Evolutionary conservation across 2,113 vertebrate genomes (phyloP), one percentile per base, ranked within the genome.

Genomic region (Mustela nigripes): DNA sequence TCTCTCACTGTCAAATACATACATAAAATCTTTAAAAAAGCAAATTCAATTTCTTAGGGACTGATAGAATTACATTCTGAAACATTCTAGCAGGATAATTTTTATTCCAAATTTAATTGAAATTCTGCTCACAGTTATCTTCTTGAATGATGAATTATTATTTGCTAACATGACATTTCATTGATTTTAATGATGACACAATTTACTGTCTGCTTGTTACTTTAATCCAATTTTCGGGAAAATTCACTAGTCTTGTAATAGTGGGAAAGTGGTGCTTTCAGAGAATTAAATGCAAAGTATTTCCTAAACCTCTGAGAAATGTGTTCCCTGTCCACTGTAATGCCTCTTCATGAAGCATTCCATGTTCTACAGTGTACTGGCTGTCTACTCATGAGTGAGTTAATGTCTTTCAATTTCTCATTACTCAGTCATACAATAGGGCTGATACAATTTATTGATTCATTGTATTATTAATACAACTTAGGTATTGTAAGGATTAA

Each of bases 301-400:
- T 97, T 84, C 26, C 53, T 79, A 84, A 88, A 48, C 19, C 24
- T 84, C 88, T 85, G 58, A 50, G 78, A 92, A 89, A 48, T 39
- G 11, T 22, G 8, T 71, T 56, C 39, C 53, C 28, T 67, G 19
- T 71, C 11, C 1, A 19, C 5, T 26, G 0, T 7, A 26, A 14
- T 6, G 28, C 2, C 39, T 28, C 95, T 83, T 62, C 74, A 60
- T 74, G 67, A 58, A 94, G 33, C 4, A 58, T 9, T 28, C 62
- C 42, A 82, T 76, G 10, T 36, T 56, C 42, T 28, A 45, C 18
- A 53, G 7, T 82, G 53, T 62, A 78, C 33, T 33, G 89, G 45
- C 31, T 24, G 28, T 73, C 45, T 71, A 14, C 8, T 15, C 1
- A 0, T 53, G 53, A 28, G 18, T 4, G 2, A 73, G 19, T 8